phyloP scores from a whole-genome alignment of 2,113 vertebrate genomes.

The Pterocles gutturalis region DNA sequence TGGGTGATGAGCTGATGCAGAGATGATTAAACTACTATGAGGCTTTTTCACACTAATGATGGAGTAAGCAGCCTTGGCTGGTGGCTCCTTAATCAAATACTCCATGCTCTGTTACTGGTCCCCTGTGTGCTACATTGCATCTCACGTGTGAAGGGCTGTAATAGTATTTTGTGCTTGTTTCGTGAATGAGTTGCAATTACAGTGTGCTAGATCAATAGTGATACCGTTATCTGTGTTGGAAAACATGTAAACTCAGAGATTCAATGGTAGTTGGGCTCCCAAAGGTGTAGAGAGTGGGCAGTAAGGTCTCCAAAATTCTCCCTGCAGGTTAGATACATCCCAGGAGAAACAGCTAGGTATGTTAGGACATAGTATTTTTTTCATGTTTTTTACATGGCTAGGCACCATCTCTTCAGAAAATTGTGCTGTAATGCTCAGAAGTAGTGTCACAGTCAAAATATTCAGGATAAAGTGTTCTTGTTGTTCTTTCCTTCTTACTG shows the following conservation, averaged over 20 bases:
- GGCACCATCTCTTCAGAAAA: neutral
- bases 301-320: neutral
- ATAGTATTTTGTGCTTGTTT: neutral
- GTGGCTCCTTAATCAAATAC: neutral
- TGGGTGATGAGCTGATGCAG: neutral
- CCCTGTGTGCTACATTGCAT: neutral
- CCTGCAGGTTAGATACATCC: neutral
- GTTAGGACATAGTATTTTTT: neutral
- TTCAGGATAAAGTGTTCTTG: neutral
- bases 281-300: neutral
- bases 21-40: neutral
- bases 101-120: neutral
- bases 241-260: neutral
- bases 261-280: neutral
- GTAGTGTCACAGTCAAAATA: neutral
- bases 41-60: neutral
- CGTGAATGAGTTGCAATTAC: neutral
- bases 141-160: neutral
- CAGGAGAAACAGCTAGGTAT: neutral
- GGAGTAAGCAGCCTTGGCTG: neutral
- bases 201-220: neutral
- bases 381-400: neutral
- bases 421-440: neutral
- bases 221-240: neutral
- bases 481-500: neutral